Percentiles rank a stretch among this genome's conserved stretches.
These are phyloP conservation scores for Scytalopus superciliaris DNA, from an alignment of 2,113 vertebrate species.

Conservation along the genomic window DNA sequence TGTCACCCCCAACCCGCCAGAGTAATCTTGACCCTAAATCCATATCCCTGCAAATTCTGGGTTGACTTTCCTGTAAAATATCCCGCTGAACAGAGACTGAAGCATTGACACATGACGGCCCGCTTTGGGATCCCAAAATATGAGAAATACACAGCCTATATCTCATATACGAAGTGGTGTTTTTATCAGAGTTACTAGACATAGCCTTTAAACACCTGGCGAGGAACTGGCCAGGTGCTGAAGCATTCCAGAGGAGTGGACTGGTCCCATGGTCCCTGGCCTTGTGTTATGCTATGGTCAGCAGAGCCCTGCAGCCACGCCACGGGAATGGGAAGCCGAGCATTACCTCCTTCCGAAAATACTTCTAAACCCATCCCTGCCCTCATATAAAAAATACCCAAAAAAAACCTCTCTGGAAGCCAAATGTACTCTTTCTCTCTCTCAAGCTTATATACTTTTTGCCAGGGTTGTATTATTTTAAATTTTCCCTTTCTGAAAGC, in stretches of 20 bases:
- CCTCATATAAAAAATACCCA: neutral
- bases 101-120: too few relatives aligned
- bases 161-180: neutral
- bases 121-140: neutral
- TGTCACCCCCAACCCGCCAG: neutral
- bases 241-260: neutral
- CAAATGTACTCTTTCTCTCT: neutral
- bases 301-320: neutral
- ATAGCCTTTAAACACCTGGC: neutral
- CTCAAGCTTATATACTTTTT: neutral
- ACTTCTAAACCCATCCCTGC: neutral
- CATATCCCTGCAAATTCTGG: neutral
- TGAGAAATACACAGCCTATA: fast-evolving
- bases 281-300: neutral
- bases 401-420: neutral
- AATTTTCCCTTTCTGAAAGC: neutral
- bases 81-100: neutral
- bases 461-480: neutral
- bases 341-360: neutral
- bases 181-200: neutral
- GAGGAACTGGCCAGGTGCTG: neutral
- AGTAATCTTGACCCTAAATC: neutral
- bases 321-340: fast-evolving
- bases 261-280: neutral
- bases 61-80: neutral